Conservation (phyloP, 2,113 vertebrate genomes). For the Copsychus sechellarum region DNA sequence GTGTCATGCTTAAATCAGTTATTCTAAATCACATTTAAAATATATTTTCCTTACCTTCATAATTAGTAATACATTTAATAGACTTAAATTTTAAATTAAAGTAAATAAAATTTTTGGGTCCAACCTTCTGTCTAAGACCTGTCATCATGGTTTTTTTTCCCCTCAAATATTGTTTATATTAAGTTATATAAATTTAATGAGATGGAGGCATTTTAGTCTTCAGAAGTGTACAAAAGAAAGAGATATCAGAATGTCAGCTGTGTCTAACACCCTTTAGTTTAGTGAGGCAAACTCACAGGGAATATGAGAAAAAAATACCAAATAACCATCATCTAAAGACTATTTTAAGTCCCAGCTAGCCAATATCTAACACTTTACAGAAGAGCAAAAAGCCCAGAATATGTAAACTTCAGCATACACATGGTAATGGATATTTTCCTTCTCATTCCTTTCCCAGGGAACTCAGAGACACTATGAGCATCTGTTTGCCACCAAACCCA, state of each 20-base stretch:
- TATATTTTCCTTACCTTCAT: not conserved
- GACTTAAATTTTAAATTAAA: not conserved
- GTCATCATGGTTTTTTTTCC: accelerated
- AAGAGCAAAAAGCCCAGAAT: not conserved
- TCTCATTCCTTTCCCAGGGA: not conserved
- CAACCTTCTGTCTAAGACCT: not conserved
- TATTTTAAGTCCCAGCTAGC: not conserved
- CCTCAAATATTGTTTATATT: not conserved
- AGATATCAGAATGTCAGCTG: not conserved
- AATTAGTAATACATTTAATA: not conserved
- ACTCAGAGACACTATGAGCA: not conserved
- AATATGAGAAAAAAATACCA: not conserved
- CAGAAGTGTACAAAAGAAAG: not conserved
- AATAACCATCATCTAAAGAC: not conserved
- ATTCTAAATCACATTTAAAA: not conserved
- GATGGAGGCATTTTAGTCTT: not conserved
- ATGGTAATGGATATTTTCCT: not conserved
- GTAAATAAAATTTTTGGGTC: not conserved
- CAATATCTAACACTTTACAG: not conserved
- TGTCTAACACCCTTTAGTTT: not conserved
- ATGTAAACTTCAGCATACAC: not conserved
- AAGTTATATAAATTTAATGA: not conserved
- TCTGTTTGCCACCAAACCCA: not conserved
- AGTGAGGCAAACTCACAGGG: not conserved
- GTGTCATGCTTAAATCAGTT: not conserved